Evolutionary conservation across 2,888 invertebrate species (phyloP).

Genomic region (Mythimna ferrago): DNA sequence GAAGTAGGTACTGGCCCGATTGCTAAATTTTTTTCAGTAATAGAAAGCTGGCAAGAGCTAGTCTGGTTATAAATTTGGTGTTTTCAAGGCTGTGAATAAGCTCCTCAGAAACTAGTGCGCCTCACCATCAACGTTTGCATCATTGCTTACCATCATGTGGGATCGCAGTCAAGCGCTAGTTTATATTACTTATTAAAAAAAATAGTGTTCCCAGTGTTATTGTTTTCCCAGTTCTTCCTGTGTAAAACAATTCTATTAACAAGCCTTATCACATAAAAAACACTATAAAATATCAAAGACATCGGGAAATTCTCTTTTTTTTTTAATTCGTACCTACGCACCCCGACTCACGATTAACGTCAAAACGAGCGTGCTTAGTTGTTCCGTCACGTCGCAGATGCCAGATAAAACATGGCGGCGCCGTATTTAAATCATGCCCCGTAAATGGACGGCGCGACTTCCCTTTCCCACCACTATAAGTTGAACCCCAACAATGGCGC

Average conservation of each 20-base stretch:
- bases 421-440: constrained; percentile 84
- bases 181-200: no score
- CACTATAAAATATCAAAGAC: background rate
- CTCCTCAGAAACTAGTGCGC: no score
- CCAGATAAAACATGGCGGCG: constrained; percentile 85
- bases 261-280: background rate
- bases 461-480: constrained; percentile 70
- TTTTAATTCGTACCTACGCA: constrained; percentile 60
- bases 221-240: background rate
- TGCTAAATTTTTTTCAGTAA: no score
- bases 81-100: no score
- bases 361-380: constrained; percentile 74
- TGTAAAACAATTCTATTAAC: background rate
- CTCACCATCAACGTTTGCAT: no score
- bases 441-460: constrained; percentile 74
- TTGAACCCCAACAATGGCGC: constrained; percentile 67
- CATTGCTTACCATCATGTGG: no score
- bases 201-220: no score
- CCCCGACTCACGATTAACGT: constrained; percentile 67
- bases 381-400: constrained; percentile 84
- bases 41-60: no score
- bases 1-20: no score
- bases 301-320: constrained; percentile 31
- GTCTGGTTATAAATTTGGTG: no score
- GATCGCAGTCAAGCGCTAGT: no score